Base-by-base conservation (phyloP, 2,797 vertebrate species). In the Tokudaia tokunoshimensis region DNA sequence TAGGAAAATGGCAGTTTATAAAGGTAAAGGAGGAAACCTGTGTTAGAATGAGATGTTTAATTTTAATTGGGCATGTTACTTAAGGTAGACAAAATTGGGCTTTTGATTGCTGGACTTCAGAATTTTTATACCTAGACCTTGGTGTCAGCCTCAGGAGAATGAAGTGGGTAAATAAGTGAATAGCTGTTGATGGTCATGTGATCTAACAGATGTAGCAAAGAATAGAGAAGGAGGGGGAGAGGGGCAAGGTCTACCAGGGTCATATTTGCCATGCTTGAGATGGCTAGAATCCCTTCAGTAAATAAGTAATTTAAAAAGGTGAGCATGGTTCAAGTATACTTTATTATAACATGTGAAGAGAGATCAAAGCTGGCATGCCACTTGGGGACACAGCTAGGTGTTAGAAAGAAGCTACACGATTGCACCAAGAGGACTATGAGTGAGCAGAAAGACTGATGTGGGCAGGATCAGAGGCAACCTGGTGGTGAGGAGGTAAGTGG, bases 301-400 rank as follows among this genome's bases (percentile, higher is more conserved):
- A 47, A 47, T 29, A 76, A 76, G 6, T 76, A 47, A 76, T 17
- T 75, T 76, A 8, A 22, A 75, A 75, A 57, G 41, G 3, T 63
- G 24, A 81, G 19, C 44, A 50, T 70, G 55, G 1, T 79, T 22
- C 31, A 15, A 9, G 44, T 65, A 76, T 17, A 63, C 19, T 17
- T 84, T 44, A 70, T 87, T 37, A 41, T 41, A 81, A 59, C 67
- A 75, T 57, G 2, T 20, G 26, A 34, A 95, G 20, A 52, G 29
- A 50, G 12, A 55, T 1, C 0, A 29, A 59, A 74, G 5, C 31
- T 70, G 6, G 7, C 20, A 19, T 8, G 20, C 6, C 19, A 41
- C 2, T 4, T 20, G 1, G 1, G 13, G 10, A 47, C 44, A 57
- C 19, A 55, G 14, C 4, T 26, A 57, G 0, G 0, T 26, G 15